Evolutionary conservation across 2,797 vertebrate species (phyloP).

Genomic region (Aulostomus chinensis): DNA sequence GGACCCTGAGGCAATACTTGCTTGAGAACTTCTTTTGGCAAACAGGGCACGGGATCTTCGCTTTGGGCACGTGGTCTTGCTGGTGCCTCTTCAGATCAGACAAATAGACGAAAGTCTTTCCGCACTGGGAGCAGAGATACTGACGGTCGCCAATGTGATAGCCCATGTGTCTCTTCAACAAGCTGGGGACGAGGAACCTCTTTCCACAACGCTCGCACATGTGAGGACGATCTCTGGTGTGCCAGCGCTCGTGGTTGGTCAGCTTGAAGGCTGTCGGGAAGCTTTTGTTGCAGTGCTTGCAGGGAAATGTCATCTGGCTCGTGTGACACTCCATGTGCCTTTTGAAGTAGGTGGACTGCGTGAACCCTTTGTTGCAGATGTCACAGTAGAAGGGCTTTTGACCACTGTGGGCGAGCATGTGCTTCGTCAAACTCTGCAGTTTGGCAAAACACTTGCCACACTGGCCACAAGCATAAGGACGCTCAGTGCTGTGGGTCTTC

Average conservation of each 20-base stretch:
- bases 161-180: conserved; percentile 78
- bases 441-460: conserved; percentile 81
- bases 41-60: conserved; percentile 70
- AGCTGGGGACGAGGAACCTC: conserved; percentile 73
- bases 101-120: conserved; percentile 76
- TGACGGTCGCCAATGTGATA: conserved; percentile 76
- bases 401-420: conserved; percentile 80
- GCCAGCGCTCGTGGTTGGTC: conserved; percentile 80
- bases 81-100: conserved; percentile 77
- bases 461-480: conserved; percentile 75
- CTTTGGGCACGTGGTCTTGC: conserved; percentile 74
- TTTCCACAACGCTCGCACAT: conserved; percentile 81
- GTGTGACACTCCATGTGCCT: conserved; percentile 80
- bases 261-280: conserved; percentile 81
- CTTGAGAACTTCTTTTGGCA: conserved; percentile 80
- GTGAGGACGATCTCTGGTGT: conserved; percentile 80
- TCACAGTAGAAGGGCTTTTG: conserved; percentile 80
- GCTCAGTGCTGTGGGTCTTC: conserved; percentile 76
- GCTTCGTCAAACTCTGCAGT: conserved; percentile 74
- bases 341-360: conserved; percentile 77
- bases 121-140: conserved; percentile 78
- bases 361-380: conserved; percentile 77
- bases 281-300: conserved; percentile 75
- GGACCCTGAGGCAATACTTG: conserved; percentile 75
- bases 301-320: conserved; percentile 74